phyloP scores from a whole-genome alignment of 1,140 invertebrate species.

The Sesamia nonagrioides region DNA sequence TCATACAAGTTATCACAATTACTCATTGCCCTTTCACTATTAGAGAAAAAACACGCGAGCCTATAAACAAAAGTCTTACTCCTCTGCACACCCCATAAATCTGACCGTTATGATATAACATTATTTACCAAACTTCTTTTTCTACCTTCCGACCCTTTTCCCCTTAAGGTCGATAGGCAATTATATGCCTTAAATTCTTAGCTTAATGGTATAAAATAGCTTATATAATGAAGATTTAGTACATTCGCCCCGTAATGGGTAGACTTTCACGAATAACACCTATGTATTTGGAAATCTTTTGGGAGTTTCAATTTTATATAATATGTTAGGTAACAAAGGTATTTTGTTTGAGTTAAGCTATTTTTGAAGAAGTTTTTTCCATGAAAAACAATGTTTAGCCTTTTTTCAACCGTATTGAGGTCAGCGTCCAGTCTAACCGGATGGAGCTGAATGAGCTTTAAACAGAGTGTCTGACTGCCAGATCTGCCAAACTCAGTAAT shows the following conservation, averaged over 20 bases:
- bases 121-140: constrained; percentile 52
- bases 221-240: constrained; percentile 45
- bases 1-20: constrained; percentile 9
- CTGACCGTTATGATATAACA: constrained; percentile 46
- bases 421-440: no score
- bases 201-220: constrained; percentile 41
- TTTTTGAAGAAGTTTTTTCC: not conserved
- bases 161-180: constrained; percentile 25
- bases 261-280: constrained; percentile 43
- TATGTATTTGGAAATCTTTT: constrained; percentile 23
- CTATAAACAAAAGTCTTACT: constrained; percentile 48
- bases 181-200: constrained; percentile 46
- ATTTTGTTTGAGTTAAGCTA: constrained; percentile 2
- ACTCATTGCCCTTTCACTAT: constrained; percentile 9
- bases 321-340: not conserved
- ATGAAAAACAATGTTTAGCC: no score
- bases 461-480: no score
- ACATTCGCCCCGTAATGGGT: constrained; percentile 13
- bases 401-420: no score
- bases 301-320: constrained; percentile 9
- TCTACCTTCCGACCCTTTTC: constrained; percentile 12
- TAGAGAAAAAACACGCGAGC: constrained; percentile 42
- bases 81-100: constrained; percentile 47
- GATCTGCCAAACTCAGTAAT: no score
- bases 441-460: no score